These are phyloP conservation scores for Microtus ochrogaster DNA, from an alignment of 2,113 vertebrate species.

Conservation along the genomic window DNA sequence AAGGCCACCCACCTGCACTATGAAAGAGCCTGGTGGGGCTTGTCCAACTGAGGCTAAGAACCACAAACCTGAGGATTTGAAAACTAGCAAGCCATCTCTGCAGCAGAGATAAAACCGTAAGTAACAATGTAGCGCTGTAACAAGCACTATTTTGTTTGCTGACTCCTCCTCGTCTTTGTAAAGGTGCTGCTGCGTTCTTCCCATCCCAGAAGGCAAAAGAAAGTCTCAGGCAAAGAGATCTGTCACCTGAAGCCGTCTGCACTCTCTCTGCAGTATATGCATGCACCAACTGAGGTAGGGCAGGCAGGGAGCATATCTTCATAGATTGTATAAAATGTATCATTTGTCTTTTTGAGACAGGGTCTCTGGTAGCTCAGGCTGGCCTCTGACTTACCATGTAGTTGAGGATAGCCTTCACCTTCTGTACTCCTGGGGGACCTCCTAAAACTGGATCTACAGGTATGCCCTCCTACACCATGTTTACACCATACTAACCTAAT, in stretches of 20 bases:
- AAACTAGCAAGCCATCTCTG: background rate
- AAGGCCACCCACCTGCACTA: background rate
- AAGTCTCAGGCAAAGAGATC: accelerated
- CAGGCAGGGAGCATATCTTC: background rate
- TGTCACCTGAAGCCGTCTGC: background rate
- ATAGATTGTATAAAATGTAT: background rate
- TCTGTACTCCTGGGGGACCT: background rate
- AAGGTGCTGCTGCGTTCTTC: background rate
- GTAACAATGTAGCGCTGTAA: background rate
- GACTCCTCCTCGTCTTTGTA: background rate
- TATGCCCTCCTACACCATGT: background rate
- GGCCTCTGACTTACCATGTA: background rate
- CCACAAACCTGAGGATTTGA: background rate
- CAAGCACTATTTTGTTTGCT: background rate
- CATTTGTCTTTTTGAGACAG: background rate
- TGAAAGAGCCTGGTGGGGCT: background rate
- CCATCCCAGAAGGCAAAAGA: background rate
- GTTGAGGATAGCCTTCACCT: background rate
- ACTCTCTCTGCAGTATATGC: background rate
- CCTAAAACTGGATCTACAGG: background rate
- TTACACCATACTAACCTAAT: background rate
- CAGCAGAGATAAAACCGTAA: background rate
- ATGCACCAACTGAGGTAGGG: accelerated
- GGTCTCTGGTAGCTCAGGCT: background rate
- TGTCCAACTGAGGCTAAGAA: background rate